Percentiles rank a stretch among this genome's conserved stretches.
Conservation (phyloP, 2,113 vertebrate species). For the Rhizomys pruinosus region DNA sequence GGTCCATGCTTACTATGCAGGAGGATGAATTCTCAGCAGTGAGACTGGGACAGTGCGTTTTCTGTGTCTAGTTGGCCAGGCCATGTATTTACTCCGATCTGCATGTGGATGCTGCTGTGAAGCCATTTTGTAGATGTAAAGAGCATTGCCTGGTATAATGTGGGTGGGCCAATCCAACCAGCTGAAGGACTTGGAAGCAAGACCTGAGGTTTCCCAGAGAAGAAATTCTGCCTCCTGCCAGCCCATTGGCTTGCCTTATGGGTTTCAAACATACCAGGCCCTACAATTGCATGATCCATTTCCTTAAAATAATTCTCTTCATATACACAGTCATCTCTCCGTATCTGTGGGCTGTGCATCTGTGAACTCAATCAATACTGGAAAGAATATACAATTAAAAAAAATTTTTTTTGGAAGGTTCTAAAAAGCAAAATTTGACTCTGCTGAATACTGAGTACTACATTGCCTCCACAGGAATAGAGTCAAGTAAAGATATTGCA, state of each 20-base stretch:
- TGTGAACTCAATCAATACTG: slow-evolving; percentile 4
- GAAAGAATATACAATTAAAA: not conserved
- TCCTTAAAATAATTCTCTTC: not conserved
- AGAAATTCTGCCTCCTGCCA: not conserved
- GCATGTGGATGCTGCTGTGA: not conserved
- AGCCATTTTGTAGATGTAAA: not conserved
- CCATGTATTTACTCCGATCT: not conserved
- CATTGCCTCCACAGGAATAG: not conserved
- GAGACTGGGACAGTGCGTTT: not conserved
- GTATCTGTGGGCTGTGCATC: not conserved
- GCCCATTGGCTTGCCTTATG: not conserved
- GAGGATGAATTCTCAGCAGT: not conserved
- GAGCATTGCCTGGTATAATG: not conserved
- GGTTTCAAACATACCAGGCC: not conserved
- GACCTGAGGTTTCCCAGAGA: not conserved
- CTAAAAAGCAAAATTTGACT: not conserved
- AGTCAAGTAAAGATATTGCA: not conserved
- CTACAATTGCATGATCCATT: not conserved
- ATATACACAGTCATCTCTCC: not conserved
- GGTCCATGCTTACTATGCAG: rapidly evolving
- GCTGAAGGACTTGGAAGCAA: not conserved
- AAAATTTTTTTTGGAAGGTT: not conserved
- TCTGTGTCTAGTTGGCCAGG: not conserved
- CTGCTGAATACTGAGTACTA: not conserved
- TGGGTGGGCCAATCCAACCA: not conserved